Conservation (phyloP, 1,140 invertebrate genomes). For the Paraescarpia echinospica region DNA sequence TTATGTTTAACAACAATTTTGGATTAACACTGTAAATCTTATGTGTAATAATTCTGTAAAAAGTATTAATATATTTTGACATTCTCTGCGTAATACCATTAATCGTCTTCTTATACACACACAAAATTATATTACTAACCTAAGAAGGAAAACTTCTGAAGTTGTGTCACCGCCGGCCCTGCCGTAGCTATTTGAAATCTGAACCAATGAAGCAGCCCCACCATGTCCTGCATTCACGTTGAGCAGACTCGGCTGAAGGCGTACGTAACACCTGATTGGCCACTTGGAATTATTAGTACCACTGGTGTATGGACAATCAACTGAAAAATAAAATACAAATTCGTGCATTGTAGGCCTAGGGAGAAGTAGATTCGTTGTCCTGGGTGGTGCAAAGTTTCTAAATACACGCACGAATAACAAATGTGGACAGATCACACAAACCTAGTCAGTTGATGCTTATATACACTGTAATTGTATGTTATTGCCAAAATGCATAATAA, state of each 20-base stretch:
- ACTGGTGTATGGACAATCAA: neutral
- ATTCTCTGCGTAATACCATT: neutral
- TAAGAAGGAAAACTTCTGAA: slow-evolving; percentile 32
- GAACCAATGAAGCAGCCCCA: slow-evolving; percentile 33
- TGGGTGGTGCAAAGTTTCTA: neutral
- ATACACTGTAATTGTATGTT: too few species aligned
- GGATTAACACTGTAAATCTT: too few species aligned
- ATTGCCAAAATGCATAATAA: too few species aligned
- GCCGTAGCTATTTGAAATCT: slow-evolving; percentile 35
- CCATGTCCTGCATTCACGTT: slow-evolving; percentile 40
- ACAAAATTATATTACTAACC: neutral
- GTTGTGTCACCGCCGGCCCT: slow-evolving; percentile 35
- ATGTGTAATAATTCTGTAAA: too few species aligned
- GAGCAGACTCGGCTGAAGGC: slow-evolving; percentile 34
- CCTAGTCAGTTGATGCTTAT: too few species aligned
- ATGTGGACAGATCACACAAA: neutral
- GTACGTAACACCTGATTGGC: slow-evolving; percentile 31
- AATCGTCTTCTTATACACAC: neutral
- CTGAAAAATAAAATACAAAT: neutral
- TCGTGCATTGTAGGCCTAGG: neutral
- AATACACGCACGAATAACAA: neutral
- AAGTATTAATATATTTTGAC: too few species aligned
- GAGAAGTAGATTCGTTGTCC: neutral
- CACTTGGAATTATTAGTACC: slow-evolving; percentile 26
- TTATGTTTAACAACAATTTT: too few species aligned